A percentile compares a stretch with the other conserved stretches of the same genome.
Evolutionary conservation across 2,797 vertebrate genomes (phyloP).

Genomic region (Neosilurus hyrtlii): DNA sequence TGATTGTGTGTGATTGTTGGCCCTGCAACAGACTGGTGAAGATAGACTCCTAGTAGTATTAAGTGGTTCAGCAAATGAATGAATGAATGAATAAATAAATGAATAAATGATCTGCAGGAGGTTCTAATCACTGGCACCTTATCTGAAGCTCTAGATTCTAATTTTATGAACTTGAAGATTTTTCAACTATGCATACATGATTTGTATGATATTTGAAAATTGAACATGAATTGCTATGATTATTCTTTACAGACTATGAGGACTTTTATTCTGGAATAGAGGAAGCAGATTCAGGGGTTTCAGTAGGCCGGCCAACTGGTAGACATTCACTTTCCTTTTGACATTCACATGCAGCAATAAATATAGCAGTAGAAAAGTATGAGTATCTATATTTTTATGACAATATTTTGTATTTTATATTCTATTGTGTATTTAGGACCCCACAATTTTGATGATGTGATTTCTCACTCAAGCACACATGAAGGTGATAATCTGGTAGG

Average conservation of each 20-base stretch:
- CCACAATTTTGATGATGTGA: conserved; percentile 6
- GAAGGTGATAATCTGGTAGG: conserved; percentile 76
- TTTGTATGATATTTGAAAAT: neutral
- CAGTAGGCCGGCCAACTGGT: conserved; percentile 65
- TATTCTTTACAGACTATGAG: conserved; percentile 63
- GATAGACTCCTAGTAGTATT: too few relatives aligned
- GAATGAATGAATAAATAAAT: too few relatives aligned
- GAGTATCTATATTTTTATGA: neutral
- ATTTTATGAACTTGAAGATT: too few relatives aligned
- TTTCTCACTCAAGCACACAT: conserved; percentile 29
- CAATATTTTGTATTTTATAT: neutral
- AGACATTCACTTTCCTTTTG: conserved; percentile 1
- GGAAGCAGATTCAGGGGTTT: conserved; percentile 71
- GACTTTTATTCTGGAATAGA: conserved; percentile 63
- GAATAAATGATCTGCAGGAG: too few relatives aligned
- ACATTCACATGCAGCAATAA: neutral
- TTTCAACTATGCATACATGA: too few relatives aligned
- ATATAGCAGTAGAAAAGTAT: neutral
- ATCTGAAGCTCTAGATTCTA: too few relatives aligned
- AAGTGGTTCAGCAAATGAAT: too few relatives aligned
- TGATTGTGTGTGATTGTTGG: too few relatives aligned
- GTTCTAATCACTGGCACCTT: too few relatives aligned
- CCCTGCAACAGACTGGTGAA: too few relatives aligned
- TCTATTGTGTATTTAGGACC: conserved; percentile 28
- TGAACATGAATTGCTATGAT: neutral